Evolutionary conservation across 2,888 invertebrate species (phyloP), one percentile per base, ranked within the genome.

Genomic region (Cremastobaeus sp.): DNA sequence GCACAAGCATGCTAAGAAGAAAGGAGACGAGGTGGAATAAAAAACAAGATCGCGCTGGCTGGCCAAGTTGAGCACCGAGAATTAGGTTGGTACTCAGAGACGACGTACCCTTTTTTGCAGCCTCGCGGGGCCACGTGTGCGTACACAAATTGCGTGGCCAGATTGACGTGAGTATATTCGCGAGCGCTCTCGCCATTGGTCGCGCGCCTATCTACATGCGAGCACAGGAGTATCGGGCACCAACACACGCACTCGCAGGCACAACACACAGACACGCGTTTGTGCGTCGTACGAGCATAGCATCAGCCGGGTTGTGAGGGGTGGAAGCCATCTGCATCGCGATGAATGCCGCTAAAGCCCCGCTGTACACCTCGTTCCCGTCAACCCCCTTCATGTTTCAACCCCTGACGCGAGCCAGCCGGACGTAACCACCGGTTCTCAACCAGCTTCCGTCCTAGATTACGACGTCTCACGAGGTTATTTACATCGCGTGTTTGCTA

Each of bases 291-390:
- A 66, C 74, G 62, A 70, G 72, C 76, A 71, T 76, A 74, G 77
- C 76, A 75, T 76, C 74, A 66, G 74, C 75, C 74, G 77, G 72
- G 71, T 74, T 76, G 77, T 77, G 83, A 86, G 84, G 86, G 85
- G 82, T 85, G 84, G 83, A 85, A 86, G 84, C 86, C 86, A 87
- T 86, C 86, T 86, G 86, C 86, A 87, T 86, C 85, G 82, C 85
- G 80, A 85, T 87, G 86, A 86, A 87, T 87, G 84, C 86, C 81
- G 79, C 81, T 82, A 81, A 83, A 72, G 73, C 76, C 76, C 74
- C 76, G 48, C 64, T 39, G 64, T 59, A 28, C 50, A 64, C 72
- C 78, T 74, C 79, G 80, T 78, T 81, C 80, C 80, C 77, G 74
- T 79, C 78, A 82, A 79, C 82, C 83, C 85, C 84, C 84, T 81